Base-by-base conservation (phyloP, 2,888 invertebrate genomes). In the Lasioglossum leucozonium region DNA sequence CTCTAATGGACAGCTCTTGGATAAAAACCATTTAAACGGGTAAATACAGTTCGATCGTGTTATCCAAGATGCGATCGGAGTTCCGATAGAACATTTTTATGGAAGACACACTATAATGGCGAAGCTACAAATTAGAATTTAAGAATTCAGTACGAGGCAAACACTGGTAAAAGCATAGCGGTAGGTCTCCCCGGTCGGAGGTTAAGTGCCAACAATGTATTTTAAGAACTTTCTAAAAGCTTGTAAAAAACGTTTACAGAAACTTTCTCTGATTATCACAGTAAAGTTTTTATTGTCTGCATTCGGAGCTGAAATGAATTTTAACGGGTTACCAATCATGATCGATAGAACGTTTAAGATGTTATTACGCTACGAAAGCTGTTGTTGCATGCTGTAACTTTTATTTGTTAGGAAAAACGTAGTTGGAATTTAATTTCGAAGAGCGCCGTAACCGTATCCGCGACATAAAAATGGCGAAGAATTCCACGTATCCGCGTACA, bases 211-310 rank as follows among this genome's bases (percentile, higher is more conserved):
- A 58, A n/a, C 71, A 62, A 37, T 18, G 44, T 76, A 42, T 62
- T 47, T 62, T 34, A 69, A 55, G 72, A 69, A 78, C 72, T 81
- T 78, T 81, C 81, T 69, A 78, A 37, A 73, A 81, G 34, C 77
- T 73, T 34, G 26, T 81, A 73, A 40, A 62, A 72, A 71, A 26
- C 76, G 58, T 71, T 77, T 40, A n/a, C 77, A 65, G 22, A 62
- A 78, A 78, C 81, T 81, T 81, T 81, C 81, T 78, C 81, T 37
- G 22, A 51, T 73, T 69, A 73, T 69, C 69, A 11, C 22, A 22
- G 55, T 75, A 55, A 81, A 37, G 34, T 22, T 34, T 18, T 22
- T 10, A 34, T 34, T 34, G 16, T 18, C 11, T 22, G 37, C 40
- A n/a, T n/a, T 5, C 0, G 37, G 22, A 40, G 10, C 10, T 40